Percentiles rank a stretch among this genome's conserved stretches.
Conservation (phyloP, 2,113 vertebrate species). For the Oceanodroma tethys region DNA sequence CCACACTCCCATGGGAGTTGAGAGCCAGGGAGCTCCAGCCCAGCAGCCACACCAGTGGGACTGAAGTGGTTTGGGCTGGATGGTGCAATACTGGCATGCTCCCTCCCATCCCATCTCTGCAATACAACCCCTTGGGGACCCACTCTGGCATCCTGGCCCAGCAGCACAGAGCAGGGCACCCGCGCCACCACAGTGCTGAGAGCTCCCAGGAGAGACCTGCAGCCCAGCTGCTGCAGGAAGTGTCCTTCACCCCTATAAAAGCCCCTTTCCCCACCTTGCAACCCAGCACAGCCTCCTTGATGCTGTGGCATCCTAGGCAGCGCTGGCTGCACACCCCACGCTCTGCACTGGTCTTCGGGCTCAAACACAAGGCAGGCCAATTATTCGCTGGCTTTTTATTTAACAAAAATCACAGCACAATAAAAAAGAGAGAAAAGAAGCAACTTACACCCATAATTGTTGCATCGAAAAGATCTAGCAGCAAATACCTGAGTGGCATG, state of each 20-base stretch:
- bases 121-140: background rate
- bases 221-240: background rate
- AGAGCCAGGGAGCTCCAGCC: background rate
- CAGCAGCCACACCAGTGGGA: background rate
- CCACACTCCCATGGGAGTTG: background rate
- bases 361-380: background rate
- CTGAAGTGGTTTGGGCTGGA: background rate
- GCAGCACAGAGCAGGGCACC: accelerated
- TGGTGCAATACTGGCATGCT: background rate
- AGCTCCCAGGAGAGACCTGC: background rate
- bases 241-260: background rate
- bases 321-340: accelerated
- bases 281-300: background rate
- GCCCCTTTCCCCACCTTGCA: background rate
- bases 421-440: background rate
- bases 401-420: background rate
- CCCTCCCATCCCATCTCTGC: background rate
- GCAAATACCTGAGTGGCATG: background rate
- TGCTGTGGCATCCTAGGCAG: background rate
- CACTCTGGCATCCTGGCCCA: accelerated
- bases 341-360: accelerated
- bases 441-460: background rate
- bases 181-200: accelerated
- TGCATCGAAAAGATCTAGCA: background rate
- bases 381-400: background rate